Evolutionary conservation across 23 tunicate species (phyloP), one percentile per base, ranked within the genome.

Genomic region (Ascidia mentula): DNA sequence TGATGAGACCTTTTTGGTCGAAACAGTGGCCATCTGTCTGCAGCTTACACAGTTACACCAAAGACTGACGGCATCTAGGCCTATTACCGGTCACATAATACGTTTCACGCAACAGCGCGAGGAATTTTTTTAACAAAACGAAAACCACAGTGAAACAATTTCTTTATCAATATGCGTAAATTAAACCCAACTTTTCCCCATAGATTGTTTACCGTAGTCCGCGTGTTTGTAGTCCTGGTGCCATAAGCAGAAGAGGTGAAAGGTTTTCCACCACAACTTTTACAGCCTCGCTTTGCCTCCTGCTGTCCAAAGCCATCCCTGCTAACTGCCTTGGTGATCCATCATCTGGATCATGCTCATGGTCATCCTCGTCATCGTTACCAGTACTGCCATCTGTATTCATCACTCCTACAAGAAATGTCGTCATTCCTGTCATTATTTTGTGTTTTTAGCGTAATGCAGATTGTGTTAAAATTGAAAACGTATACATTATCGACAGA

Each of bases 241-340:
- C 92, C 92, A 87, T 87, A 32, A 87, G 73, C 20, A 87, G 78
- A 12, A 87, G 60, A 0, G 92, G 92, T 0, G 92, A 80, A 18
- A 87, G 40, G 30, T 87, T 87, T 61, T 75, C 92, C 30, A 87
- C 72, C 31, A 81, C 82, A 0, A 45, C 81, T 34, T 87, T 87
- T 0, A 77, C 81, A 36, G 85, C 85, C 18, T 87, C 92, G 35
- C 69, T 75, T 72, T 81, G 92, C 34, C 86, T 82, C 31, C 75
- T 75, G 26, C 31, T n/a, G 40, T 79, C 90, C 28, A 60, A 18
- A 30, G 77, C 26, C 77, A 81, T 72, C 18, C 85, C 85, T 0
- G 77, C 77, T 60, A 82, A 46, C 53, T 59, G 80, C 17, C 74
- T 45, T 32, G 78, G 81, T 8, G 69, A 65, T 24, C 76, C 82